Percentiles rank a stretch among this genome's conserved stretches.
These are phyloP conservation scores for Diplodus puntazzo DNA, from an alignment of 2,797 vertebrate genomes.

Conservation along the genomic window DNA sequence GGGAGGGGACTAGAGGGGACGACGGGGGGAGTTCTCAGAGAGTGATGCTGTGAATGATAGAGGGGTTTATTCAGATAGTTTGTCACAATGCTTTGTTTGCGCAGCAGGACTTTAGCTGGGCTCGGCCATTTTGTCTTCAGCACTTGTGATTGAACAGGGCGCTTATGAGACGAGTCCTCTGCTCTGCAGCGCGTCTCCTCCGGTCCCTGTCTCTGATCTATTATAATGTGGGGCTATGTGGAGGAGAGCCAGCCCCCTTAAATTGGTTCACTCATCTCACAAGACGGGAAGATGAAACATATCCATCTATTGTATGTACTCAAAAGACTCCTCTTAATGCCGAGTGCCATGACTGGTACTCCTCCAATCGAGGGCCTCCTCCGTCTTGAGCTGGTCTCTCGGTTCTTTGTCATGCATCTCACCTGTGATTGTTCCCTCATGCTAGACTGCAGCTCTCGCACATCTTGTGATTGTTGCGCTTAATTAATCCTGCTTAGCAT, in stretches of 20 bases:
- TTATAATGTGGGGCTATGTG: conserved; percentile 52
- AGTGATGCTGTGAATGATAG: conserved; percentile 33
- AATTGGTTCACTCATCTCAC: conserved; percentile 44
- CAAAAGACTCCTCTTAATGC: conserved; percentile 50
- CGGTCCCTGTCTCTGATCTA: conserved; percentile 53
- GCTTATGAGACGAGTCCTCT: conserved; percentile 58
- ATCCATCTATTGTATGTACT: conserved; percentile 48
- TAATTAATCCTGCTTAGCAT: conserved; percentile 65
- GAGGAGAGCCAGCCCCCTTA: conserved; percentile 51
- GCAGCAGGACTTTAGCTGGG: conserved; percentile 40
- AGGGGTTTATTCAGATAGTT: conserved; percentile 59
- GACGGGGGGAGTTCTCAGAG: conserved; percentile 14
- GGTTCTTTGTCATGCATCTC: conserved; percentile 33
- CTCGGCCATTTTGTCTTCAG: conserved; percentile 44
- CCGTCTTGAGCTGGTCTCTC: conserved; percentile 40
- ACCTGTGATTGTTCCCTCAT: conserved; percentile 33
- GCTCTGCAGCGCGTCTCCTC: conserved; percentile 52
- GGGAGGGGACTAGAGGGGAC: conserved; percentile 31
- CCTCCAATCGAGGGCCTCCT: conserved; percentile 47
- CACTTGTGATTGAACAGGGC: conserved; percentile 53
- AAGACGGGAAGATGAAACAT: conserved; percentile 58
- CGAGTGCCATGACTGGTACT: conserved; percentile 52
- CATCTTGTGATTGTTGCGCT: conserved; percentile 40
- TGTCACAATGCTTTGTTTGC: conserved; percentile 63
- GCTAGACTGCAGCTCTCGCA: conserved; percentile 34